Evolutionary conservation across 2,113 vertebrate genomes (phyloP), one percentile per base, ranked within the genome.

Genomic region (Cyphotilapia sp.): DNA sequence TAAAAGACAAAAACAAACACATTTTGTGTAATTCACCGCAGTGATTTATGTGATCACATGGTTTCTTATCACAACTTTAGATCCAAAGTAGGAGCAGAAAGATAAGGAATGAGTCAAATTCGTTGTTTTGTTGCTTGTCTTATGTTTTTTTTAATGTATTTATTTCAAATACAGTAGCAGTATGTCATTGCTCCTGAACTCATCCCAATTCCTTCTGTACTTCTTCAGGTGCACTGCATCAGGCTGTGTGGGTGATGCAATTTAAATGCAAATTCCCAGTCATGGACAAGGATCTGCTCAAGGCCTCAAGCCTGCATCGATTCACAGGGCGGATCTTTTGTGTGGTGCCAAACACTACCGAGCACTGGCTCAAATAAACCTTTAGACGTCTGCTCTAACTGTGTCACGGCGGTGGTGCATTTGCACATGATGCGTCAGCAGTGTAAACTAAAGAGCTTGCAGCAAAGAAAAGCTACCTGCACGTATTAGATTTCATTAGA

Each of bases 181-280:
- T 83, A 66, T 91, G 85, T 82, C 61, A 91, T 87, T 45, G 19
- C 54, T 82, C 40, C 56, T 53, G 31, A 91, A 83, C 5, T 89
- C 78, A 82, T 89, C 54, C 84, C 57, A 42, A n/a, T 49, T 56
- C 13, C 38, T 40, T 82, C 81, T 86, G 10, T 84, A 56, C 66
- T 86, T 88, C 78, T 85, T 85, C 88, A 89, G 89, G 91, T 95
- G 88, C 89, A 85, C 59, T 83, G 84, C 87, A 85, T 88, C 89
- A 82, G 81, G 76, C 71, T 91, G 80, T 82, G 87, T 89, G 89
- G 88, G 90, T 83, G 49, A 94, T 92, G 91, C 92, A 96, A 95
- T 97, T 95, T 96, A 96, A 95, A 96, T 97, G 96, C 93, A 94
- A 96, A 96, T 97, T 90, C 56, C 56, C 54, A 86, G 85, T 49